Conservation (phyloP, 1,140 invertebrate genomes). For the Temnothorax longispinosus region DNA sequence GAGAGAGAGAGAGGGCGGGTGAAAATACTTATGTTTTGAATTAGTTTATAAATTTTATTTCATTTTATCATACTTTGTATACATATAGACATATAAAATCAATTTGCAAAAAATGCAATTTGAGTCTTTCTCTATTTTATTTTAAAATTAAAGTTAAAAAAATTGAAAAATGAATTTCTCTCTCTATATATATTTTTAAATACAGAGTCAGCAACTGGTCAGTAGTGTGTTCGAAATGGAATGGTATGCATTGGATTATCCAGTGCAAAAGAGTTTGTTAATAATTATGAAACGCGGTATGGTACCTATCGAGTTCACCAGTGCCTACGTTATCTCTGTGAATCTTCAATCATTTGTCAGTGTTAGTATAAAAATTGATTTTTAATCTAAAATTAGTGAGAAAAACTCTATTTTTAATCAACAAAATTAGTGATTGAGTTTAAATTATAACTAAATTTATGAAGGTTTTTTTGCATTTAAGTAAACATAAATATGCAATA, state of each 20-base stretch:
- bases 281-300: conserved; percentile 47
- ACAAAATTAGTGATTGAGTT: neutral
- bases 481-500: neutral
- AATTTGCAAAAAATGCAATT: neutral
- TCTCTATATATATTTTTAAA: neutral
- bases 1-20: no score
- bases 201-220: conserved; percentile 23
- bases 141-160: neutral
- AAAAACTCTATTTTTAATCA: no score
- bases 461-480: neutral
- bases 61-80: neutral
- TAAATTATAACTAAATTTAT: no score
- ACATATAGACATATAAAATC: neutral
- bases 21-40: neutral
- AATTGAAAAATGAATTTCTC: neutral
- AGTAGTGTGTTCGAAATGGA: conserved; percentile 36
- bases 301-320: conserved; percentile 43
- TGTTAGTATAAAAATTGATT: conserved; percentile 44
- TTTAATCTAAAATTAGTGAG: neutral
- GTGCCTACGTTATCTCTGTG: conserved; percentile 28
- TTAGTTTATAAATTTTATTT: neutral
- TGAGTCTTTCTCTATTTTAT: neutral
- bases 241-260: conserved; percentile 7
- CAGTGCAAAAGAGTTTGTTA: conserved; percentile 1
- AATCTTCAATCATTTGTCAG: conserved; percentile 53